Percentiles rank a stretch among this genome's conserved stretches.
Conservation (phyloP, 2,888 invertebrate genomes). For the Brachypterus glaber region DNA sequence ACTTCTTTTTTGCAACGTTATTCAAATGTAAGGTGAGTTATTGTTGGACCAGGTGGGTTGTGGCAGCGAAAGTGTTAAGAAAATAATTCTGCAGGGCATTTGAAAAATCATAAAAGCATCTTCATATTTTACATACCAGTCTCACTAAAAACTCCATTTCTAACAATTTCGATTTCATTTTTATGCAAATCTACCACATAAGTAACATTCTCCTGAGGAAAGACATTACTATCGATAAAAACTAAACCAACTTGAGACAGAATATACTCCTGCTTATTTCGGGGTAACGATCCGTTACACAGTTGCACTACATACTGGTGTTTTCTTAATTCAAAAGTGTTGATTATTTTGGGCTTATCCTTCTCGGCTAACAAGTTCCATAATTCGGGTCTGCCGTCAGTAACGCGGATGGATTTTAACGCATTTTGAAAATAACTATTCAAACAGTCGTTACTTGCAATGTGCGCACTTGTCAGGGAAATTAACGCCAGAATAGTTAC, state of each 20-base stretch:
- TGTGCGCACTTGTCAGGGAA: not conserved
- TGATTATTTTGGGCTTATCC: not conserved
- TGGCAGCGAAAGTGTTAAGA: no score
- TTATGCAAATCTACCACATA: constrained; percentile 2
- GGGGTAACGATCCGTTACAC: not conserved
- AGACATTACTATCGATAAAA: not conserved
- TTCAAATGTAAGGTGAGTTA: no score
- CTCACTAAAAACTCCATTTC: not conserved
- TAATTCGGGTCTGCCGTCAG: not conserved
- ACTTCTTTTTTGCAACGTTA: no score
- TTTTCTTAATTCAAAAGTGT: not conserved
- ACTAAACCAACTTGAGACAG: not conserved
- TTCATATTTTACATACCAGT: no score
- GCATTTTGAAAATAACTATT: not conserved
- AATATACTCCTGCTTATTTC: not conserved
- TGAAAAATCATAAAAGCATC: no score
- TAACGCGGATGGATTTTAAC: not conserved
- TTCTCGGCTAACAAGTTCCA: not conserved
- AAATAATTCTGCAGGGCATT: no score
- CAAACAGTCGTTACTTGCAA: not conserved
- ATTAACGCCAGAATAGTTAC: not conserved
- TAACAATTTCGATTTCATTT: not conserved
- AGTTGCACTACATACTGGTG: constrained; percentile 1
- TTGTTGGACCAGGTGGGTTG: no score
- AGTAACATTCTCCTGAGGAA: not conserved